These are phyloP conservation scores for Crocallis elinguaria DNA, from an alignment of 2,888 invertebrate genomes.

Conservation along the genomic window DNA sequence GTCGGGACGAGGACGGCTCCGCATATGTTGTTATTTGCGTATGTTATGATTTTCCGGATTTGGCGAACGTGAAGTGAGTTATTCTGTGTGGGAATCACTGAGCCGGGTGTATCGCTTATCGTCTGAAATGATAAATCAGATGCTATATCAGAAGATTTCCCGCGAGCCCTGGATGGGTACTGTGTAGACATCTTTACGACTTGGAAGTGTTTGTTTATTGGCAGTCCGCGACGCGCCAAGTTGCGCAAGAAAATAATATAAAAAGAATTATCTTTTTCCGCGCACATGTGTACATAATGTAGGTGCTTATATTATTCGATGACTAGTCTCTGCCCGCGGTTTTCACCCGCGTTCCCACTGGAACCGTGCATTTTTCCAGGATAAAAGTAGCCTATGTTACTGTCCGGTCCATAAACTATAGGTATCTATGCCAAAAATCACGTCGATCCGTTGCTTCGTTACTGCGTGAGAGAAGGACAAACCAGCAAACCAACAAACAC, in stretches of 20 bases:
- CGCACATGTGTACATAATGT: neutral
- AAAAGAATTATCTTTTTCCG: neutral
- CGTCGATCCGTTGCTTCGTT: no score
- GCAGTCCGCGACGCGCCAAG: neutral
- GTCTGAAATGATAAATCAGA: constrained; percentile 26
- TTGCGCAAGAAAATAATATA: neutral
- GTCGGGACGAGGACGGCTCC: constrained; percentile 53
- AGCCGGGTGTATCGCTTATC: constrained; percentile 4
- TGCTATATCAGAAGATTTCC: constrained; percentile 27
- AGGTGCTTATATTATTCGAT: neutral
- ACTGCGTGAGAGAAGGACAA: no score
- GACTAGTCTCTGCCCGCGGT: no score
- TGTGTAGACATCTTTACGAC: constrained; percentile 21
- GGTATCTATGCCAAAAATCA: no score
- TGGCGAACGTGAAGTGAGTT: neutral
- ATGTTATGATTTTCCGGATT: constrained; percentile 44
- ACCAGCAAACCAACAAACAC: no score
- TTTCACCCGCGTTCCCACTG: no score
- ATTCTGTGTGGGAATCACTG: constrained; percentile 14
- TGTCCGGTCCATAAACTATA: no score
- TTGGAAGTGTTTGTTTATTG: no score
- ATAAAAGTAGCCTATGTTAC: no score
- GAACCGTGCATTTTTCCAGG: no score
- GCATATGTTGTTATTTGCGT: constrained; percentile 64
- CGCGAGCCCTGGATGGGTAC: constrained; percentile 14